Evolutionary conservation across 2,888 invertebrate genomes (phyloP).

Genomic region (Standfussiana lucernea): DNA sequence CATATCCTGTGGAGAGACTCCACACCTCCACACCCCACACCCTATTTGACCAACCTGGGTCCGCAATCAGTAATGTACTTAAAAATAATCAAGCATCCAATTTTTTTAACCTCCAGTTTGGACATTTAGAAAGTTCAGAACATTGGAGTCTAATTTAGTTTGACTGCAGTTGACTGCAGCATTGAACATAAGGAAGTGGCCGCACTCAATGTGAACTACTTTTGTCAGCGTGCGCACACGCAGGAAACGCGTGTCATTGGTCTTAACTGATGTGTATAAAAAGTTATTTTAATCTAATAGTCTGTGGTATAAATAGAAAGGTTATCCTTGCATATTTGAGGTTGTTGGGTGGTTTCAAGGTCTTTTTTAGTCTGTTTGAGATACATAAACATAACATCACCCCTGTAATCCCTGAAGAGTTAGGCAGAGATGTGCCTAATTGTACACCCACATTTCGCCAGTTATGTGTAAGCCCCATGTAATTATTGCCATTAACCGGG

Average conservation of each 20-base stretch:
- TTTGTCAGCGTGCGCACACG: slow-evolving; percentile 52
- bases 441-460: no score
- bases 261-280: slow-evolving; percentile 28
- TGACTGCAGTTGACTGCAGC: slow-evolving; percentile 45
- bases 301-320: background rate
- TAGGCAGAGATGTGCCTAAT: no score
- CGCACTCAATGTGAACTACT: slow-evolving; percentile 77
- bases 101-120: background rate
- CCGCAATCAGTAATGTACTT: background rate
- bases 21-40: no score
- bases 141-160: slow-evolving; percentile 28
- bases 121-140: slow-evolving; percentile 59
- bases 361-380: no score
- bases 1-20: background rate
- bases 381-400: no score
- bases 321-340: background rate
- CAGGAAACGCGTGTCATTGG: slow-evolving; percentile 61
- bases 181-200: slow-evolving; percentile 73
- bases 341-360: background rate
- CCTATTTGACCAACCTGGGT: background rate
- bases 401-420: no score
- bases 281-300: slow-evolving; percentile 18
- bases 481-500: no score
- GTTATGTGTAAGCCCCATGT: no score
- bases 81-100: background rate